Percentiles rank a stretch among this genome's conserved stretches.
phyloP scores from a whole-genome alignment of 1,140 invertebrate genomes.

The Drosophila subobscura region DNA sequence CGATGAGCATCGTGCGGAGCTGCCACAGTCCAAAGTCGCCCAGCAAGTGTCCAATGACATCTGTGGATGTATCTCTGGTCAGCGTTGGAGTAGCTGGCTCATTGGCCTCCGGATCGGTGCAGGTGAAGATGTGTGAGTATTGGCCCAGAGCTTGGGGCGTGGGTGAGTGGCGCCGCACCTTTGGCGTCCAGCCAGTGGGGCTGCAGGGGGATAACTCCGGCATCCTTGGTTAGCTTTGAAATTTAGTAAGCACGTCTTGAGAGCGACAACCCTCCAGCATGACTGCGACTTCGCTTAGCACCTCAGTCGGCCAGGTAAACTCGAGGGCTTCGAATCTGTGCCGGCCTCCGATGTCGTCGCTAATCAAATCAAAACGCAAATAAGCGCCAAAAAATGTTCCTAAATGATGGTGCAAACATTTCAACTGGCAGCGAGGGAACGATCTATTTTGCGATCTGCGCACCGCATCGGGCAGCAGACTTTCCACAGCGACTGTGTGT shows the following conservation, averaged over 20 bases:
- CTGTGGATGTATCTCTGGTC: conserved; percentile 9
- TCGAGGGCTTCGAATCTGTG: conserved; percentile 42
- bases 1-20: conserved; percentile 73
- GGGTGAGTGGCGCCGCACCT: conserved; percentile 33
- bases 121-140: conserved; percentile 22
- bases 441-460: conserved; percentile 22
- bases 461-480: not conserved
- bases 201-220: conserved; percentile 1
- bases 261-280: conserved; percentile 57
- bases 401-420: conserved; percentile 57
- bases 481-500: conserved; percentile 7
- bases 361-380: conserved; percentile 70
- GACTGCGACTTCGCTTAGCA: conserved; percentile 65
- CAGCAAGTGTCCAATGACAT: conserved; percentile 68
- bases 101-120: conserved; percentile 18
- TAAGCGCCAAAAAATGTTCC: conserved; percentile 36
- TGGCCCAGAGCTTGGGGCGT: conserved; percentile 23
- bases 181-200: conserved; percentile 16
- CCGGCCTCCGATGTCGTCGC: conserved; percentile 71
- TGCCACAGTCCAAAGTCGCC: conserved; percentile 84
- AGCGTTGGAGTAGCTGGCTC: not conserved
- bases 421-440: not conserved
- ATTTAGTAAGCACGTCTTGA: conserved; percentile 59
- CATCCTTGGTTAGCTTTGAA: conserved; percentile 30
- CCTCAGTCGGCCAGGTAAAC: conserved; percentile 47